These are phyloP conservation scores for Drosophila macrospina DNA, from an alignment of 2,888 invertebrate genomes.

Conservation along the genomic window DNA sequence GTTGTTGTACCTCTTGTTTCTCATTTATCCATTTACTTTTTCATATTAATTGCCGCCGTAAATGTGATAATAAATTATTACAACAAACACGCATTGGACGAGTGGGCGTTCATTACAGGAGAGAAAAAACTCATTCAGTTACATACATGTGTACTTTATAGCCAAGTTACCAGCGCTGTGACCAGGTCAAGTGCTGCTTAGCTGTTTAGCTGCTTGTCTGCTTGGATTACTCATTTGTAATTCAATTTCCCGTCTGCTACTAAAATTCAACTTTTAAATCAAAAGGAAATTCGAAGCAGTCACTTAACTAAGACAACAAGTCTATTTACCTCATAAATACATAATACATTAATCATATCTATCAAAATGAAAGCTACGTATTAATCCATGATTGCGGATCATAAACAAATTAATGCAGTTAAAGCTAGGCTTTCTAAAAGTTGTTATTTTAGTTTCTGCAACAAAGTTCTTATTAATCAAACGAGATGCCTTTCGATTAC, in stretches of 20 bases:
- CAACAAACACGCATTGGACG: conserved; percentile 61
- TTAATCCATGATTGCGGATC: conserved; percentile 5
- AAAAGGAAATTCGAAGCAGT: conserved; percentile 15
- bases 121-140: conserved; percentile 8
- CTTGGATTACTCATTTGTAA: conserved; percentile 22
- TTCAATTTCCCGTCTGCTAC: conserved; percentile 45
- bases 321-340: conserved; percentile 29
- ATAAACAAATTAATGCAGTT: background rate
- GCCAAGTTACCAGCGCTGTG: conserved; percentile 40
- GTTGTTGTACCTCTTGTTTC: conserved; percentile 23
- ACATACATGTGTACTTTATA: conserved; percentile 41
- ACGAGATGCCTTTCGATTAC: no score
- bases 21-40: conserved; percentile 52
- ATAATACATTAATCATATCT: conserved; percentile 12
- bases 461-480: no score
- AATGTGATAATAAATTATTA: conserved; percentile 82
- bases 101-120: conserved; percentile 67
- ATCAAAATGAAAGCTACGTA: background rate
- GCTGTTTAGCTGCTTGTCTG: conserved; percentile 6
- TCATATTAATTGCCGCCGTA: conserved; percentile 76
- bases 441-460: background rate
- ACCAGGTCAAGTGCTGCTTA: conserved; percentile 41
- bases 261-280: conserved; percentile 3
- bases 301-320: conserved; percentile 28
- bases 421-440: conserved; percentile 2